phyloP scores from a whole-genome alignment of 2,113 vertebrate genomes.

The Chloropsis hardwickii region DNA sequence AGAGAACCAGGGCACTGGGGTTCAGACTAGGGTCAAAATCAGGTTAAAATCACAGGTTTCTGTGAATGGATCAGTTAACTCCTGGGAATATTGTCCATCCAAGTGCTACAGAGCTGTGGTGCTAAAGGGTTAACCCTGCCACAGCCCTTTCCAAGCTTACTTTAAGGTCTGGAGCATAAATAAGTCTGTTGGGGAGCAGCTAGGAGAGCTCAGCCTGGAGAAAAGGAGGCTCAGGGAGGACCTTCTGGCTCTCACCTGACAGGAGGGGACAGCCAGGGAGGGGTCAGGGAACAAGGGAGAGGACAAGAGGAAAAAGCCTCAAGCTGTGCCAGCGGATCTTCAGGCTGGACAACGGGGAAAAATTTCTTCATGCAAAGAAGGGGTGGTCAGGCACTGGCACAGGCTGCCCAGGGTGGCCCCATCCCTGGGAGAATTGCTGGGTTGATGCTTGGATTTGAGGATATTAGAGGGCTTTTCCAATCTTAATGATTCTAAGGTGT shows the following conservation, averaged over 20 bases:
- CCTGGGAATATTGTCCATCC: not conserved
- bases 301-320: not conserved
- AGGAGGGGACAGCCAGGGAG: accelerated
- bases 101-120: not conserved
- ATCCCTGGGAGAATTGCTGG: not conserved
- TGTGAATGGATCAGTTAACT: not conserved
- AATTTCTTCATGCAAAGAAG: not conserved
- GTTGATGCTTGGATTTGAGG: not conserved
- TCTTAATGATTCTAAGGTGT: not conserved
- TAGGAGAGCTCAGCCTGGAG: not conserved
- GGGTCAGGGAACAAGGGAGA: not conserved
- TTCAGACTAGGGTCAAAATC: not conserved
- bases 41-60: not conserved
- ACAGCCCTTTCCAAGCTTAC: not conserved
- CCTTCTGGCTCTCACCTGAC: not conserved
- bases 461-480: not conserved
- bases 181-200: not conserved
- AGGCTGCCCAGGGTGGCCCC: not conserved
- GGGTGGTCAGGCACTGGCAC: not conserved
- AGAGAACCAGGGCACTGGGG: not conserved
- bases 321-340: not conserved
- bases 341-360: not conserved
- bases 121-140: not conserved
- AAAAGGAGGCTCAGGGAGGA: not conserved
- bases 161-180: not conserved